Evolutionary conservation across 1,140 invertebrate species (phyloP), one percentile per base, ranked within the genome.

Genomic region (Euwallacea similis): DNA sequence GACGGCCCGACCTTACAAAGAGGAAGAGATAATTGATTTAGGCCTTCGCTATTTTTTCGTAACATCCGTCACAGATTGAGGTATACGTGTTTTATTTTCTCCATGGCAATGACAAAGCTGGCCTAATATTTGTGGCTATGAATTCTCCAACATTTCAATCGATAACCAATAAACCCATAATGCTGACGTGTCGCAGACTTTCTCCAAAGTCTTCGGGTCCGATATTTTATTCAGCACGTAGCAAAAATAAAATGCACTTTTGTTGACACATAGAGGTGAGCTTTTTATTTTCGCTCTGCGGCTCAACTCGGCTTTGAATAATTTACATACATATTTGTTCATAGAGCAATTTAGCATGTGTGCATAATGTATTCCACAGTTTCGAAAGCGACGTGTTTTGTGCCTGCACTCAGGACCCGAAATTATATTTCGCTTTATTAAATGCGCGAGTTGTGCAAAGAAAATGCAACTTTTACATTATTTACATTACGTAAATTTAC

Each of bases 311-410:
- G 46, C 46, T 50, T 50, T 50, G 46, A 50, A 50, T 50, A 50
- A 50, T 50, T 50, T 50, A 50, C 46, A 50, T 50, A 50, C 46
- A 50, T 50, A 50, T 50, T 50, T 50, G 46, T 50, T 50, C 46
- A 50, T 50, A 50, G 46, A 50, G 46, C 46, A 50, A 50, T 50
- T 50, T 50, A 50, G 46, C 46, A 13, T 10, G 46, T 13, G 46
- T 13, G 46, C 46, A 50, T 50, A 50, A 11, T 50, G 21, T 33
- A 33, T 33, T 33, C 21, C 21, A 33, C 46, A 13, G 13, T 10
- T 50, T 50, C 46, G 46, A 50, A 6, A 50, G 46, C 46, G 46
- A 33, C 21, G 21, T 33, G 21, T 33, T 33, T 33, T 50, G 46
- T 50, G 46, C 46, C 9, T 50, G 46, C 46, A 50, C 46, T 50